Evolutionary conservation across 2,888 invertebrate genomes (phyloP), one percentile per base, ranked within the genome.

Genomic region (Drepana falcataria): DNA sequence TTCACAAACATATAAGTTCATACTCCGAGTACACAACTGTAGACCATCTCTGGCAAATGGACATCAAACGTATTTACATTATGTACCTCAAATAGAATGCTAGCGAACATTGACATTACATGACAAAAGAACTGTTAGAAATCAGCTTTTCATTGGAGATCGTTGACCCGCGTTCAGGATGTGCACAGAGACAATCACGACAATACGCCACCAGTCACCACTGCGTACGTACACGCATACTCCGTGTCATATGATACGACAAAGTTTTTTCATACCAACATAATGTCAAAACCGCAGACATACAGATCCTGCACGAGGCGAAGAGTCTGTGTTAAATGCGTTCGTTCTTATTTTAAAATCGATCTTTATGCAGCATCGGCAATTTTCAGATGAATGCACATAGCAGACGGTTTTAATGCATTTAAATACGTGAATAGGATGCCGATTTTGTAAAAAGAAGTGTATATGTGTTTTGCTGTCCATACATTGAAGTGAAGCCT

Each of bases 131-230:
- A 71, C 65, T 73, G 77, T 73, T 77, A 74, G 76, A 72, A 75
- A 76, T 82, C 74, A 65, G 77, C 85, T 84, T 87, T 87, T 85
- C 84, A 85, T 73, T 66, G 68, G 71, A 77, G 87, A 79, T 85
- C 83, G 73, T 71, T 74, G 77, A 68, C 83, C 73, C 77, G 65
- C 65, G 86, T 87, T 85, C 87, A 88, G 87, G 87, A 88, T 87
- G 79, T 85, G 85, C 77, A 77, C 87, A 86, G 77, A 85, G 80
- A 87, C 87, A 87, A 87, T 44, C 44, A 9, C 9, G 6, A 44
- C 44, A 44, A 44, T 44, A 44, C 44, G 44, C 44, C 44, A 44
- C 44, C 44, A 44, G 44, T 9, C 44, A 44, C 6, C 9, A 82
- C 85, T 79, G 75, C 70, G 75, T 59, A 53, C 58, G 70, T 85